Percentiles rank a stretch among this genome's conserved stretches.
Conservation (phyloP, 1,140 invertebrate species). For the Stenopsyche tienmushanensis region DNA sequence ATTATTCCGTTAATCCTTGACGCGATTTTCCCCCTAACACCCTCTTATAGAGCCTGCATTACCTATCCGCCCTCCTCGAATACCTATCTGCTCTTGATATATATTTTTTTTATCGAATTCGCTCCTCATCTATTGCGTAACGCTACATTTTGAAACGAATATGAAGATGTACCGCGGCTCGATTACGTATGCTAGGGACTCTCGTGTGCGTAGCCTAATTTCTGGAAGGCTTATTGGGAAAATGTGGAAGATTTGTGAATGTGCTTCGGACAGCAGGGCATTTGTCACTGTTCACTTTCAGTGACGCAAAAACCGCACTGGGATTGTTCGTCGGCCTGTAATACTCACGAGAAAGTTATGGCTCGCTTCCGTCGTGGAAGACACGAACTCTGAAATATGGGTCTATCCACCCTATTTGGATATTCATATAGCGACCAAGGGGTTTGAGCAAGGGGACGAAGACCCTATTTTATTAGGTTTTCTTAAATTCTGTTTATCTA, state of each 20-base stretch:
- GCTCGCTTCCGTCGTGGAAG: neutral
- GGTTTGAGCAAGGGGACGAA: neutral
- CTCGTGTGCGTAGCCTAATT: neutral
- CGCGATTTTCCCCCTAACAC: slow-evolving; percentile 4
- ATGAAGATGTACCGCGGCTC: too few relatives aligned
- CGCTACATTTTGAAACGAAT: too few relatives aligned
- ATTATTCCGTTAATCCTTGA: slow-evolving; percentile 24
- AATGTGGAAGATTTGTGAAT: neutral
- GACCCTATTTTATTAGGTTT: neutral
- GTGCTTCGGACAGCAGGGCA: neutral
- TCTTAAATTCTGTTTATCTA: too few relatives aligned
- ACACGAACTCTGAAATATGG: neutral
- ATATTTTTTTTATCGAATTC: too few relatives aligned
- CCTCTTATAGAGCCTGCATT: too few relatives aligned
- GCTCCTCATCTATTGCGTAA: neutral
- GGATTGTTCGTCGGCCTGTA: slow-evolving; percentile 3
- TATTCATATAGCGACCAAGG: neutral
- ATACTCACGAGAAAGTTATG: slow-evolving; percentile 13
- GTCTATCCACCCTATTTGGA: neutral
- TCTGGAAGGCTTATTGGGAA: neutral
- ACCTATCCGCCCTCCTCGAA: neutral
- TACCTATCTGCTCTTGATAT: neutral
- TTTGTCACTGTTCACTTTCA: slow-evolving; percentile 1
- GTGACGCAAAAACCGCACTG: slow-evolving; percentile 3
- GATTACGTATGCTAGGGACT: too few relatives aligned